Evolutionary conservation across 2,888 invertebrate genomes (phyloP), one percentile per base, ranked within the genome.

Genomic region (Microchrysa polita): DNA sequence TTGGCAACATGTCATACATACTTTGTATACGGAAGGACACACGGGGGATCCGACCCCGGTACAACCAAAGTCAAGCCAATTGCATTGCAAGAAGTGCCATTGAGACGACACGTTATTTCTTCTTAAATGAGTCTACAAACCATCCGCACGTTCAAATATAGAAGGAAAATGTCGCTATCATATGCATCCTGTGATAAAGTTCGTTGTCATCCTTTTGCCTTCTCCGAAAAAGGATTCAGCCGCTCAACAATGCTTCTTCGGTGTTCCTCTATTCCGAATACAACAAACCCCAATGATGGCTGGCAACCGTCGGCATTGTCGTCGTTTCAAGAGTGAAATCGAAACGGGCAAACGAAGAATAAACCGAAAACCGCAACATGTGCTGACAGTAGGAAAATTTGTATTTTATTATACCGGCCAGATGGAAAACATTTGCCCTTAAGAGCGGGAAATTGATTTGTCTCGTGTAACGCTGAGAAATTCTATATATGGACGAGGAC

Each of bases 361-460:
- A 72, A 53, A 73, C 72, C 72, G 55, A 53, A 72, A 72, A 74
- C 75, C 75, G 67, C 75, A 75, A 74, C 75, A 75, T 75, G 72
- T 75, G 75, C 75, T 75, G 75, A 75, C 75, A 75, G 72, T 71
- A 67, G 72, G 72, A 72, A 75, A 75, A 75, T 75, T 75, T 75
- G 75, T 75, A 75, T 75, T 75, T 75, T 75, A 75, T 75, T 74
- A 75, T 75, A 74, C 72, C 72, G 48, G 23, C 75, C 75, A 75
- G 74, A 75, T 75, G 75, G 75, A 74, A 74, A 72, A 75, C 74
- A 75, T 75, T 75, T 75, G 73, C 74, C 74, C 55, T 67, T n/a
- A n/a, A n/a, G 74, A 27, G 34, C 67, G 67, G 74, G 65, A 75
- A 75, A 75, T 75, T 75, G 75, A 75, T 75, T 75, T 75, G 75